phyloP scores from a whole-genome alignment of 2,888 invertebrate species.

The Argyresthia goedartella region DNA sequence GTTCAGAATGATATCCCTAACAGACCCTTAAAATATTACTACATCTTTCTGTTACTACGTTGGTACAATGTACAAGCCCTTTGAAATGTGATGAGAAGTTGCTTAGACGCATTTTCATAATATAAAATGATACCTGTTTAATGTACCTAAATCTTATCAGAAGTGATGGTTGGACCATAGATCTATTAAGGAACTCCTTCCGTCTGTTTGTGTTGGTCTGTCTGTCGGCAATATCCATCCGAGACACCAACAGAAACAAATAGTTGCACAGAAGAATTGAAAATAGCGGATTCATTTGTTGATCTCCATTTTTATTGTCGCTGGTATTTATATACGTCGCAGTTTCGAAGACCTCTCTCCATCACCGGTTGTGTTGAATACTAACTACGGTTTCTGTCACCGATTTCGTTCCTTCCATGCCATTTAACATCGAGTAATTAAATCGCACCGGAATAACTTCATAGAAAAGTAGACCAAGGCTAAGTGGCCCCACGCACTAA shows the following conservation, averaged over 20 bases:
- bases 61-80: no score
- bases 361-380: neutral
- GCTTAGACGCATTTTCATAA: no score
- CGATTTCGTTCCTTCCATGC: neutral
- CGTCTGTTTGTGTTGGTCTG: no score
- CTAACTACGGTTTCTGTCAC: neutral
- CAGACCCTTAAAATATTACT: no score
- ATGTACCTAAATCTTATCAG: no score
- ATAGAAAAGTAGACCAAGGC: neutral
- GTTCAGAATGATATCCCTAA: no score
- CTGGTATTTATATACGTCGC: constrained; percentile 8
- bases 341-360: constrained; percentile 5
- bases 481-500: neutral
- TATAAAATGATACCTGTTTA: no score
- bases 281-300: neutral
- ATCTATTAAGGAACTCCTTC: no score
- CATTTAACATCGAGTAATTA: neutral
- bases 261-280: neutral
- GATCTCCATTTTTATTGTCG: constrained; percentile 3
- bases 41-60: no score
- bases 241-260: neutral
- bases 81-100: no score
- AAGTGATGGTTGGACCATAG: no score
- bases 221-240: no score
- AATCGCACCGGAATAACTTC: neutral